Evolutionary conservation across 2,888 invertebrate species (phyloP).

Genomic region (Chrysolina haemoptera): DNA sequence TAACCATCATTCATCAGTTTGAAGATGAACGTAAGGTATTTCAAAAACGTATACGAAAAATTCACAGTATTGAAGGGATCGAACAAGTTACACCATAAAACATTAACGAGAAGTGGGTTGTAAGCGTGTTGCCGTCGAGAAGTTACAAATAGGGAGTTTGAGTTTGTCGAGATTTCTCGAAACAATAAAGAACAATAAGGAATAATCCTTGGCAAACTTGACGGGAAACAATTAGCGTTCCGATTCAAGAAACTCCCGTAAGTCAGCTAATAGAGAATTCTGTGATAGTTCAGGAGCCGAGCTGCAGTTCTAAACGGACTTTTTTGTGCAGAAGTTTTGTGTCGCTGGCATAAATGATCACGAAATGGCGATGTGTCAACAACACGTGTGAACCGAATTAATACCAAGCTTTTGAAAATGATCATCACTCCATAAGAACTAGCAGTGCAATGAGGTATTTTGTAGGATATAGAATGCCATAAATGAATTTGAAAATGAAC

Average conservation of each 20-base stretch:
- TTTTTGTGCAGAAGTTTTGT: neutral
- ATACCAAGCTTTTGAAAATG: too few relatives aligned
- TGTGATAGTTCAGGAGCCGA: neutral
- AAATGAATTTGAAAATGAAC: too few relatives aligned
- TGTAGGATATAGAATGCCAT: too few relatives aligned
- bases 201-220: conserved; percentile 6
- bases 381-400: too few relatives aligned
- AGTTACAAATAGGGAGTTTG: neutral
- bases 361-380: too few relatives aligned
- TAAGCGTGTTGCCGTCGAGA: neutral
- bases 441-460: too few relatives aligned
- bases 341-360: too few relatives aligned
- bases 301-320: neutral
- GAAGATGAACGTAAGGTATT: too few relatives aligned
- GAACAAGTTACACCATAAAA: neutral
- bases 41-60: too few relatives aligned
- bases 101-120: neutral
- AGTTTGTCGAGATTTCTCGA: neutral
- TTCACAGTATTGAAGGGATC: too few relatives aligned
- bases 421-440: too few relatives aligned
- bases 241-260: neutral
- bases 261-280: neutral
- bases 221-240: conserved; percentile 9
- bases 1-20: too few relatives aligned
- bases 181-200: conserved; percentile 9